Evolutionary conservation across 1,140 invertebrate genomes (phyloP).

Genomic region (Trinorchestia longiramus): DNA sequence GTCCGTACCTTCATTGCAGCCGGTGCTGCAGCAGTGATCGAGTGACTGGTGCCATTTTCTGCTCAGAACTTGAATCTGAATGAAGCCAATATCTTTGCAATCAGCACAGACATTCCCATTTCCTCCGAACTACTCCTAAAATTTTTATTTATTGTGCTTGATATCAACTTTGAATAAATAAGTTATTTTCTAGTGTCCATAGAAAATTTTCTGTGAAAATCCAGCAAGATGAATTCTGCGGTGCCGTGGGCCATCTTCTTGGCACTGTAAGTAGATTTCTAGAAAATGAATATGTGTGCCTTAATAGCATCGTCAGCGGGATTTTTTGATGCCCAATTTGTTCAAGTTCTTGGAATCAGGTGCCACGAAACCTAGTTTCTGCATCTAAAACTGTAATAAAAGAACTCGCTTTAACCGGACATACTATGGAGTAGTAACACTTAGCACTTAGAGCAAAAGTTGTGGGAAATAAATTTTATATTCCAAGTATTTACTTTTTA

Average conservation of each 20-base stretch:
- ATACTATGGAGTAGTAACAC: no score
- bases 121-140: no score
- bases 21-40: background rate
- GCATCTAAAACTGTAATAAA: background rate
- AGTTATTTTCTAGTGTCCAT: background rate
- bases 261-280: background rate
- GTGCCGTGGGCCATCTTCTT: background rate
- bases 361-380: background rate
- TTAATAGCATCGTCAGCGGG: background rate
- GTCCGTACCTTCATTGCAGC: background rate
- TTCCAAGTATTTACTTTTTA: no score
- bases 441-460: no score
- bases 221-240: background rate
- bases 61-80: background rate
- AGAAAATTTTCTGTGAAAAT: background rate
- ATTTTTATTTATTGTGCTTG: no score
- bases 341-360: background rate
- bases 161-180: no score
- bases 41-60: background rate
- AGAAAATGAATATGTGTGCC: background rate
- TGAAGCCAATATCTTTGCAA: background rate
- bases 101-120: background rate
- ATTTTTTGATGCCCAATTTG: background rate
- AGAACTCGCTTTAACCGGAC: background rate
- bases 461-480: no score